Conservation (phyloP, 2,113 vertebrate genomes). For the Megaceryle maxima region DNA sequence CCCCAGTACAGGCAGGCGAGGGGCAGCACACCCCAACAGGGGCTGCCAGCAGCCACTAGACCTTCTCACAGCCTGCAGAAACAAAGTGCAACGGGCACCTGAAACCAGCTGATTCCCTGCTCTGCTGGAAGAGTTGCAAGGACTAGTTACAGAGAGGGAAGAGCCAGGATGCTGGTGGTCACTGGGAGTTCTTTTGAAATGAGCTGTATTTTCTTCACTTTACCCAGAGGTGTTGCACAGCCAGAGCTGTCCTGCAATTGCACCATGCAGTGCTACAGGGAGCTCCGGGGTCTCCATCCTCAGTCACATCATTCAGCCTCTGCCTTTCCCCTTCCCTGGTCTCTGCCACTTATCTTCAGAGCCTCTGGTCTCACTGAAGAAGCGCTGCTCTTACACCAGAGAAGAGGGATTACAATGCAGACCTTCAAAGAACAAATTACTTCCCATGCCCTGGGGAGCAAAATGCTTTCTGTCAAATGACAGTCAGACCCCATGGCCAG, state of each 20-base stretch:
- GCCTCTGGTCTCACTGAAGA: not conserved
- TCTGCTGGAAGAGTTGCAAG: not conserved
- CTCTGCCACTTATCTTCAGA: not conserved
- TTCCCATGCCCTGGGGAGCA: not conserved
- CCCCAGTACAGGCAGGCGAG: not conserved
- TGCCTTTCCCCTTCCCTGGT: not conserved
- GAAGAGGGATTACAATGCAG: not conserved
- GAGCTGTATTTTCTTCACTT: not conserved
- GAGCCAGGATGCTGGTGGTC: accelerated
- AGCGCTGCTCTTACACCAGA: not conserved
- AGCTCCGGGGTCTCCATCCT: not conserved
- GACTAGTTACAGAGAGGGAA: not conserved
- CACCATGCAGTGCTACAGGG: not conserved
- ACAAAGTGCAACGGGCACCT: not conserved
- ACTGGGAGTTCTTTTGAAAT: not conserved
- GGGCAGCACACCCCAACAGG: not conserved
- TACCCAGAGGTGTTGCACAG: not conserved
- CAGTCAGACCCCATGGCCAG: too few species aligned
- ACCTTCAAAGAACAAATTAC: not conserved
- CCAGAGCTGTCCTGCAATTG: not conserved
- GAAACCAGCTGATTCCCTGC: not conserved
- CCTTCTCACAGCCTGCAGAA: not conserved
- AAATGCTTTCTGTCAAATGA: not conserved
- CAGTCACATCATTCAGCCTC: not conserved
- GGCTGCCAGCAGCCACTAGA: not conserved